Percentiles rank a stretch among this genome's conserved stretches.
Evolutionary conservation across 2,888 invertebrate genomes (phyloP).

Genomic region (Drosophila colorata): DNA sequence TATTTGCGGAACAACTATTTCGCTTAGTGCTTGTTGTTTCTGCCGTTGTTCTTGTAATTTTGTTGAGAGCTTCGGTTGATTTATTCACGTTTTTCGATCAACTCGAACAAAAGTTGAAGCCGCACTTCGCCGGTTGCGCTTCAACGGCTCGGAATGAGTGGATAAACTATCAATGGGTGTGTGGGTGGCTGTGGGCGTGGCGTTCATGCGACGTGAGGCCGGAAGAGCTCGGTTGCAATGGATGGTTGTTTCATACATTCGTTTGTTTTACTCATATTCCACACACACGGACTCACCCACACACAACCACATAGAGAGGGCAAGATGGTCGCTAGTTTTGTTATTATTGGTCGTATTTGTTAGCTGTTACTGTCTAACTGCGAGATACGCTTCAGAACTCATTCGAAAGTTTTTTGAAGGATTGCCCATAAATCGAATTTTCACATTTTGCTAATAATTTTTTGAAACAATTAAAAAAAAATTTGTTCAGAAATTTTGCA

Average conservation of each 20-base stretch:
- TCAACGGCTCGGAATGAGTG: slow-evolving; percentile 67
- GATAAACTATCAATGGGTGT: slow-evolving; percentile 51
- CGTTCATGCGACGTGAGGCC: not conserved
- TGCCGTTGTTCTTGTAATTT: slow-evolving; percentile 19
- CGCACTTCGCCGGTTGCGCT: slow-evolving; percentile 67
- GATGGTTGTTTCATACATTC: slow-evolving; percentile 28
- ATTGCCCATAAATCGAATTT: no score
- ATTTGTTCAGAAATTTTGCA: no score
- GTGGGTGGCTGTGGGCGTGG: slow-evolving; percentile 9
- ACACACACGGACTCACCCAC: not conserved
- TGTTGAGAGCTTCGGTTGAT: slow-evolving; percentile 34
- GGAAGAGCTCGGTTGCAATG: not conserved
- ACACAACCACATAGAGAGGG: slow-evolving; percentile 13
- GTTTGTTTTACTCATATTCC: slow-evolving; percentile 19
- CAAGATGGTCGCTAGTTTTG: slow-evolving; percentile 31
- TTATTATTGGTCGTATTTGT: slow-evolving; percentile 46
- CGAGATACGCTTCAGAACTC: slow-evolving; percentile 27
- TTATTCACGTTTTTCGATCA: slow-evolving; percentile 57
- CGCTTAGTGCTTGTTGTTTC: slow-evolving; percentile 10
- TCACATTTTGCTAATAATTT: no score
- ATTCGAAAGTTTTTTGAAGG: not conserved
- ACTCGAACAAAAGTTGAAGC: slow-evolving; percentile 71
- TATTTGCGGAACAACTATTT: slow-evolving; percentile 3
- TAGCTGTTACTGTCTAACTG: slow-evolving; percentile 31
- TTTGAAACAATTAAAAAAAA: no score